Percentiles rank a stretch among this genome's conserved stretches.
Conservation (phyloP, 2,113 vertebrate genomes). For the Struthidea cinerea region DNA sequence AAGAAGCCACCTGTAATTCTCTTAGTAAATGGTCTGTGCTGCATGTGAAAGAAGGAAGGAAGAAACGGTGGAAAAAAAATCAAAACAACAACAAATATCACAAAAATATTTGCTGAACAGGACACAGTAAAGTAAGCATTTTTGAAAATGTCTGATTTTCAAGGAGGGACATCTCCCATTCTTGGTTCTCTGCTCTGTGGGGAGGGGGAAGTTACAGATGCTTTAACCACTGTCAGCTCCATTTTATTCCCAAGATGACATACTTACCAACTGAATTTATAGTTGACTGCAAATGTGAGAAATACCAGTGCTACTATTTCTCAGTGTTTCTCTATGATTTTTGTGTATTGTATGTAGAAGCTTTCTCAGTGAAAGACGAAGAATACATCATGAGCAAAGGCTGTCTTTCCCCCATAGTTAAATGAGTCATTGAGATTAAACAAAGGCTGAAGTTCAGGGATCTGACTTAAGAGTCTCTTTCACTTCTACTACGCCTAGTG, state of each 20-base stretch:
- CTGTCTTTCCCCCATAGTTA: background rate
- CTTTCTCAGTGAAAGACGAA: background rate
- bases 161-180: background rate
- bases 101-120: background rate
- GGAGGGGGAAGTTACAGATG: background rate
- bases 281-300: background rate
- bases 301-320: background rate
- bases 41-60: background rate
- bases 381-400: background rate
- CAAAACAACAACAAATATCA: background rate
- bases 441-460: background rate
- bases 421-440: background rate
- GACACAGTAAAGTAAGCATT: background rate
- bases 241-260: background rate
- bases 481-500: background rate
- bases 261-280: background rate
- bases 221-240: background rate
- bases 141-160: background rate
- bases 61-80: rapidly evolving
- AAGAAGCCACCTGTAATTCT: background rate
- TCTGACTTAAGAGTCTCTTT: background rate
- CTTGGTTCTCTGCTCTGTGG: background rate
- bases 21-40: background rate
- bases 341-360: background rate
- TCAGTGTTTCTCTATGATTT: background rate